Conservation (phyloP, 1,140 invertebrate genomes). For the Micrasema minimum region DNA sequence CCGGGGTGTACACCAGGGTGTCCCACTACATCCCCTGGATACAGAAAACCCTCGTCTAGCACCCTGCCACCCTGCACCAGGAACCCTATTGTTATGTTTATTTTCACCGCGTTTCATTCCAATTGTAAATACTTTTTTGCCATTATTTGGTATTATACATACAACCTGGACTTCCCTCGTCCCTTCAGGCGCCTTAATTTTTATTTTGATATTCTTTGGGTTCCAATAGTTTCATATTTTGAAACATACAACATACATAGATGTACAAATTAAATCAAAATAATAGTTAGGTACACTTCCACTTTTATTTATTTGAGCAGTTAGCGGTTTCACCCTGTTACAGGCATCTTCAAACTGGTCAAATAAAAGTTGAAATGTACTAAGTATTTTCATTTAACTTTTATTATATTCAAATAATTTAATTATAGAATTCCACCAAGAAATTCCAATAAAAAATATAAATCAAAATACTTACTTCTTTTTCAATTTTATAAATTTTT, state of each 20-base stretch:
- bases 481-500: neutral
- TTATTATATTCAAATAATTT: neutral
- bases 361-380: too few species aligned
- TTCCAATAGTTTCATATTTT: neutral
- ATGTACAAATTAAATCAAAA: neutral
- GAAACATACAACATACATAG: too few species aligned
- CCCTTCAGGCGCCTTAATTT: neutral
- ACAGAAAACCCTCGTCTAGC: slow-evolving; percentile 19
- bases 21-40: slow-evolving; percentile 61
- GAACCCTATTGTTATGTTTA: neutral
- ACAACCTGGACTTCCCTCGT: neutral
- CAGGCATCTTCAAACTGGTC: too few species aligned
- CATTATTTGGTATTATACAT: neutral
- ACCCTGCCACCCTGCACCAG: neutral
- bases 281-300: neutral
- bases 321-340: too few species aligned
- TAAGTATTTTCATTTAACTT: too few species aligned
- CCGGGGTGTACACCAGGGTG: slow-evolving; percentile 77
- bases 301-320: too few species aligned
- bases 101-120: neutral
- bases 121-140: neutral
- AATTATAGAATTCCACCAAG: too few species aligned
- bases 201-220: neutral
- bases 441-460: too few species aligned
- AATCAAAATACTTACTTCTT: neutral